A percentile compares a stretch with the other conserved stretches of the same genome.
Evolutionary conservation across 2,888 invertebrate genomes (phyloP).

Genomic region (Idaea straminata): DNA sequence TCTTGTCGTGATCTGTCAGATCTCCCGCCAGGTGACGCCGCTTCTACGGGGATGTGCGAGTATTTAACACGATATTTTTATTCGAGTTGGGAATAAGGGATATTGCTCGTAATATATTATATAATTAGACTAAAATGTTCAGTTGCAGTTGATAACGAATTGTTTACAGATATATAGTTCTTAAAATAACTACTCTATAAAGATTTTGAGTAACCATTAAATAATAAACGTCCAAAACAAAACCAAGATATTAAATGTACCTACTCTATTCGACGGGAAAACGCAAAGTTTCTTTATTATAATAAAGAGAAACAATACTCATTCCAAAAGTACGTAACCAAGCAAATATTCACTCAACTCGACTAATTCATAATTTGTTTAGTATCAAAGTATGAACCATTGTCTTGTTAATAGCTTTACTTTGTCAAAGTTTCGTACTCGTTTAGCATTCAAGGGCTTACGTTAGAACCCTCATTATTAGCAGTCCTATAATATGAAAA

Average conservation of each 20-base stretch:
- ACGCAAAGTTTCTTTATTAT: conserved; percentile 3
- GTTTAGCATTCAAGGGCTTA: conserved; percentile 48
- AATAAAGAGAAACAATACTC: background rate
- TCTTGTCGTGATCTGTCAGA: conserved; percentile 73
- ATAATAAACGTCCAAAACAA: background rate
- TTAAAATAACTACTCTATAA: no score
- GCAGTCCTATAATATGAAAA: conserved; percentile 52
- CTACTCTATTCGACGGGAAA: conserved; percentile 15
- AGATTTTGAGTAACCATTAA: no score
- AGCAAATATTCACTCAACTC: conserved; percentile 30
- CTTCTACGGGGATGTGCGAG: conserved; percentile 40
- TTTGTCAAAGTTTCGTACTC: conserved; percentile 40
- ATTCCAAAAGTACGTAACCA: conserved; percentile 27
- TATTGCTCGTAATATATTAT: no score
- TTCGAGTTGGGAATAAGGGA: background rate
- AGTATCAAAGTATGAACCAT: conserved; percentile 27
- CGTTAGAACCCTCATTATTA: conserved; percentile 49
- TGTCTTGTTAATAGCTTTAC: conserved; percentile 43
- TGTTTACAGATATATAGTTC: no score
- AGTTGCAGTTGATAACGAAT: no score
- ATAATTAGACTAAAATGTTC: no score
- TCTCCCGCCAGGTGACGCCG: conserved; percentile 67
- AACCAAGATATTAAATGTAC: conserved; percentile 21
- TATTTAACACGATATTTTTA: background rate
- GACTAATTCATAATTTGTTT: conserved; percentile 36